Base-by-base conservation (phyloP, 2,113 vertebrate genomes). In the Triplophysa rosa region DNA sequence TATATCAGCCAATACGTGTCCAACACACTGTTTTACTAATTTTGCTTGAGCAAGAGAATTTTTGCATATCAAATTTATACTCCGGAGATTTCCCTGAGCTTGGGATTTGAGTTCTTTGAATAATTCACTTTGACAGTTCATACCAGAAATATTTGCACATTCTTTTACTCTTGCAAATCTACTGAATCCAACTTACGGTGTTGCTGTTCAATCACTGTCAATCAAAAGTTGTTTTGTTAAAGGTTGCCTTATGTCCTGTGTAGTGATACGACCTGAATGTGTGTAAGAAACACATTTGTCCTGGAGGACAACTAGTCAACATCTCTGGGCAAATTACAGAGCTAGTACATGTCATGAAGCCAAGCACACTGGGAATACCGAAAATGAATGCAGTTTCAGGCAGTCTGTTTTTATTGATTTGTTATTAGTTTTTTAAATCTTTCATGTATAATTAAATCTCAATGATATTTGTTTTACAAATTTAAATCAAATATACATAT, bases 371-470 rank as follows among this genome's bases (percentile, higher is more conserved):
- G 33, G 67, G 52, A 45, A 82, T 68, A 77, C 49, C 71, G 67
- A 77, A 85, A 84, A 85, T 85, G 77, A 86, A 88, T 80, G 52
- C 79, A 75, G 37, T 81, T 26, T 67, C 45, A 79, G 81, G 82
- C 82, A 65, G 3, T 33, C 29, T 1, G 1, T 37, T 37, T 37
- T 37, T 37, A 7, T 37, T 6, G 33, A 33, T 33, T 33, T 33
- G 4, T 33, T 33, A 33, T 6, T 33, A 33, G 33, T 33, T 33
- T 33, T 33, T 33, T 4, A 7, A 37, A 33, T 37, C 6, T 37
- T 82, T 72, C 61, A 73, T 80, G 78, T 76, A 73, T 77, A 82
- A 33, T 56, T 80, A 14, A 49, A 37, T 37, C 33, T 37, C 7
- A 37, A 37, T 37, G 33, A 37, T 37, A 7, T 37, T 37, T 37